Evolutionary conservation across 2,888 invertebrate species (phyloP), one percentile per base, ranked within the genome.

Genomic region (Drosophila anomelani): DNA sequence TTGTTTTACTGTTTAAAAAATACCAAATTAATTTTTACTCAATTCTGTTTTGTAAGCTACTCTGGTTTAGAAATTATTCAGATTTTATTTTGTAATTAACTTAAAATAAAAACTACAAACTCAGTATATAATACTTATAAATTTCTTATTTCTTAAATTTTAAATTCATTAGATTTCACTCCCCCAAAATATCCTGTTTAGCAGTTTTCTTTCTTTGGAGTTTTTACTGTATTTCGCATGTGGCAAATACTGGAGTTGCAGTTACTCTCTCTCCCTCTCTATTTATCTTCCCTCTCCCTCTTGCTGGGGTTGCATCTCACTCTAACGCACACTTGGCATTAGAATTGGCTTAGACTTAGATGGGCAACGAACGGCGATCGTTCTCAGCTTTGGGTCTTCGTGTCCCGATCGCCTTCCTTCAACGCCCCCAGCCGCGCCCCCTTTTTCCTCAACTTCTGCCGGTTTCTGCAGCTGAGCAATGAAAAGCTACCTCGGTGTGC

Each of bases 321-420:
- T 51, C 66, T 67, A 8, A 62, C 75, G 68, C 62, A 54, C 69
- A 69, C 74, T 70, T 73, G 77, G 75, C 81, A 85, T 89, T 90
- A 88, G 88, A 89, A 88, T 88, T 72, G 90, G 84, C 88, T 88
- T 89, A 90, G 90, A 85, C 90, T 80, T 80, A 79, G 79, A 81
- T 66, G 72, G 63, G 70, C 75, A 72, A 60, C 73, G 59, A 80
- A 80, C 88, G 79, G 79, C 76, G 78, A 78, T 74, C 69, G 75
- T 67, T 68, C 73, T 76, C 44, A 62, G 71, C 85, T 86, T 83
- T 75, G 80, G 76, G 78, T 55, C 77, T 74, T 51, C 51, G 51
- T 34, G 51, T 51, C 56, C 60, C 54, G 61, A 58, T 44, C 49
- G 44, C 54, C 38, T 53, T 36, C 51, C 67, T 53, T 46, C 51